A percentile compares a stretch with the other conserved stretches of the same genome.
Evolutionary conservation across 2,113 vertebrate genomes (phyloP).

Genomic region (Tachuris rubrigastra): DNA sequence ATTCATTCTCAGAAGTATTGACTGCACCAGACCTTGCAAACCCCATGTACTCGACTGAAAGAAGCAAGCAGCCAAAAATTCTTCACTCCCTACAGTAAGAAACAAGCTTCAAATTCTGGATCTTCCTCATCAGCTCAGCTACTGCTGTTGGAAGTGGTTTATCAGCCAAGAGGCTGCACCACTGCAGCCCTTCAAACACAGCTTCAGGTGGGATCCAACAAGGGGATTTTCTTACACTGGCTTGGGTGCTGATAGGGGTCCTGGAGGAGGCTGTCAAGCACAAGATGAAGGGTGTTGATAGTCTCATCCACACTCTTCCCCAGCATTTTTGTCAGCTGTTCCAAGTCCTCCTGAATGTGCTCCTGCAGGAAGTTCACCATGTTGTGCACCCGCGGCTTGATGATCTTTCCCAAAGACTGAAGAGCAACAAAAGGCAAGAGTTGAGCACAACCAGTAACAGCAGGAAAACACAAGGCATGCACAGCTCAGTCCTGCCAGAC

Average conservation of each 20-base stretch:
- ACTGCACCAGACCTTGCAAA: neutral
- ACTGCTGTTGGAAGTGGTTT: neutral
- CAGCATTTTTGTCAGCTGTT: constrained; percentile 79
- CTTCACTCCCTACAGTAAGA: neutral
- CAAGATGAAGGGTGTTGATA: constrained; percentile 73
- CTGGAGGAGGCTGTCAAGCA: constrained; percentile 76
- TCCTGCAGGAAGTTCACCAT: constrained; percentile 74
- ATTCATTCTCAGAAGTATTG: neutral
- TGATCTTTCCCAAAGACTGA: constrained; percentile 71
- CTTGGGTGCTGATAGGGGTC: neutral
- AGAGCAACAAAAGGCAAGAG: neutral
- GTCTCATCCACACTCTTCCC: constrained; percentile 87
- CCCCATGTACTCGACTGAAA: fast-evolving
- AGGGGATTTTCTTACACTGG: constrained; percentile 70
- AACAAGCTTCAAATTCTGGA: neutral
- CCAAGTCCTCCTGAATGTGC: constrained; percentile 82
- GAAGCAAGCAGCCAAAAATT: neutral
- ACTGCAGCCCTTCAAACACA: neutral
- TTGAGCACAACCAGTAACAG: fast-evolving
- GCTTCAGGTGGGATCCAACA: neutral
- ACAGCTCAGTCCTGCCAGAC: neutral
- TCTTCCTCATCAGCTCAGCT: neutral
- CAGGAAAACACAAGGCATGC: neutral
- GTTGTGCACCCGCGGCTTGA: constrained; percentile 75
- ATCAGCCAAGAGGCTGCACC: neutral